These are phyloP conservation scores for Alethe diademata DNA, from an alignment of 2,113 vertebrate genomes.

Conservation along the genomic window DNA sequence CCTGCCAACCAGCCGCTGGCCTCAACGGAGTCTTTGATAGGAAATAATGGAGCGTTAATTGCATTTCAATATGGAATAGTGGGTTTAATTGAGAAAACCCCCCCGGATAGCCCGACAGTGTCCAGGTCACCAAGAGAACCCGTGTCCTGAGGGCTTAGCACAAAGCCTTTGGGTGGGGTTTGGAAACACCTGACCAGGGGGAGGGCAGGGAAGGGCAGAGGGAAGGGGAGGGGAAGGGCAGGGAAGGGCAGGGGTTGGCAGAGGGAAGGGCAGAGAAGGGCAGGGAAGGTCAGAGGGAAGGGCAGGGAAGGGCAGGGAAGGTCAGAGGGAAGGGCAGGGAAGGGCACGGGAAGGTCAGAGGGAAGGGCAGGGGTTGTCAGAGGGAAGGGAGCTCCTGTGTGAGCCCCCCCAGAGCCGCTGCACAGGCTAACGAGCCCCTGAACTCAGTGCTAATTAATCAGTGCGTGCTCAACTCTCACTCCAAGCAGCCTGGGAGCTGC, in stretches of 20 bases:
- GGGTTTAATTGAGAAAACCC: background rate
- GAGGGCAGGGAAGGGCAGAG: background rate
- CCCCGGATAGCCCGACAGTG: fast-evolving
- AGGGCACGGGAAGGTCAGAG: too few species aligned
- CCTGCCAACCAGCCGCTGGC: background rate
- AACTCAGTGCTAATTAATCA: background rate
- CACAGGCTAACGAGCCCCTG: fast-evolving
- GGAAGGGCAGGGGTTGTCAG: background rate
- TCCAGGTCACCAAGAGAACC: background rate
- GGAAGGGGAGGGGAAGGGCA: background rate
- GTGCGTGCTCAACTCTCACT: fast-evolving
- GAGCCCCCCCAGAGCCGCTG: background rate
- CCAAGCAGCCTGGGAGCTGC: fast-evolving
- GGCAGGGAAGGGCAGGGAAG: background rate
- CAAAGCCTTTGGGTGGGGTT: background rate
- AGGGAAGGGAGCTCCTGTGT: too few species aligned
- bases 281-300: background rate
- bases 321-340: too few species aligned
- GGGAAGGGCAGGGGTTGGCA: background rate
- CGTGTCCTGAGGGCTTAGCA: background rate
- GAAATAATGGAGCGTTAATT: background rate
- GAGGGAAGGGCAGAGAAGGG: too few species aligned
- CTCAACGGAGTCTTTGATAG: fast-evolving
- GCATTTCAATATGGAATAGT: background rate
- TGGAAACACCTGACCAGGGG: fast-evolving